A percentile compares a stretch with the other conserved stretches of the same genome.
phyloP scores from a whole-genome alignment of 2,888 invertebrate species.

The Cactoblastis cactorum region DNA sequence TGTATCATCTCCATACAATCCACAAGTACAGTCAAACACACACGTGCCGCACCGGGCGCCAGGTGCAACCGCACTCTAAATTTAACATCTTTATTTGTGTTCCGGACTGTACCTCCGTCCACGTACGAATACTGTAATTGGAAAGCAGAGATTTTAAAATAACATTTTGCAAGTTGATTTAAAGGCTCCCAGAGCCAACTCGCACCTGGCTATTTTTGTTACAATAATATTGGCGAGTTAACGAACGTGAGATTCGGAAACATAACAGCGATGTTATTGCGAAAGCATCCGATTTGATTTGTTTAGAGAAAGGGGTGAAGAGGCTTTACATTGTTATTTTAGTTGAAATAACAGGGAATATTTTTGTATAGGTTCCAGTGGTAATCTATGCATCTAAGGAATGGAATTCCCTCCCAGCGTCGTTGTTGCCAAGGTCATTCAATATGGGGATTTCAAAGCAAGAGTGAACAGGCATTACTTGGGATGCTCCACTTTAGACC shows the following conservation, averaged over 20 bases:
- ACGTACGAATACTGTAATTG: slow-evolving; percentile 43
- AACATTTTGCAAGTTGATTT: slow-evolving; percentile 26
- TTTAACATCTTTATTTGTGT: slow-evolving; percentile 77
- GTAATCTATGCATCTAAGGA: too few species aligned
- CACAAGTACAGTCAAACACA: slow-evolving; percentile 56
- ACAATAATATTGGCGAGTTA: slow-evolving; percentile 10
- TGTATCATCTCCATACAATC: slow-evolving; percentile 38
- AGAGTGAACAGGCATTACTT: too few species aligned
- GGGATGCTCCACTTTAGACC: too few species aligned
- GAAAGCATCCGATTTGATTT: not conserved
- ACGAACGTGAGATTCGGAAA: not conserved
- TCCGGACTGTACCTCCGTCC: slow-evolving; percentile 54
- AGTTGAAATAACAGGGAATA: too few species aligned
- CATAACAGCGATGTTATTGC: not conserved
- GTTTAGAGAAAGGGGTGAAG: not conserved
- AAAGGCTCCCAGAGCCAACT: not conserved
- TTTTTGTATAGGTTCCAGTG: too few species aligned
- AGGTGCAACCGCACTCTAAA: slow-evolving; percentile 77
- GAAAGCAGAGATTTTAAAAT: slow-evolving; percentile 57
- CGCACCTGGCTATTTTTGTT: slow-evolving; percentile 9
- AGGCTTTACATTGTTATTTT: not conserved
- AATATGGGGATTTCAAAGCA: too few species aligned
- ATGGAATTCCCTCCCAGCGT: too few species aligned
- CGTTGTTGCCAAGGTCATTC: too few species aligned
- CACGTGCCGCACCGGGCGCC: slow-evolving; percentile 55